Evolutionary conservation across 1,140 invertebrate species (phyloP).

Genomic region (Hydropsyche tenuis): DNA sequence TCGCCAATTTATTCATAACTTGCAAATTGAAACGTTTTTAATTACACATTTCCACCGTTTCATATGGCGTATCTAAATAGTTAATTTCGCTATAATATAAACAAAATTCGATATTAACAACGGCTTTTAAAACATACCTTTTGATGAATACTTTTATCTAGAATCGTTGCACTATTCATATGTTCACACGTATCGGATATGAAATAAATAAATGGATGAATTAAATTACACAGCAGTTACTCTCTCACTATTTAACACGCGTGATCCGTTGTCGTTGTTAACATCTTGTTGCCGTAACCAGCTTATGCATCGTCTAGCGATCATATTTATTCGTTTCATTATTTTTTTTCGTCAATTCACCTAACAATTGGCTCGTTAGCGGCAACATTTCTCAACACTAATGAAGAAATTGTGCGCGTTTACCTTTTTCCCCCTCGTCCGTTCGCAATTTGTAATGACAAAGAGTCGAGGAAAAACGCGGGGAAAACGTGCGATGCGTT

Average conservation of each 20-base stretch:
- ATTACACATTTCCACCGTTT: too few species aligned
- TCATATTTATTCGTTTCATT: too few species aligned
- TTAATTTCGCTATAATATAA: too few species aligned
- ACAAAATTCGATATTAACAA: too few species aligned
- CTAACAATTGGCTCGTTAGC: slow-evolving; percentile 11
- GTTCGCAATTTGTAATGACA: slow-evolving; percentile 11
- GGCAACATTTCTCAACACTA: slow-evolving; percentile 11
- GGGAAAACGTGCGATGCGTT: too few species aligned
- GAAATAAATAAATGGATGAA: neutral
- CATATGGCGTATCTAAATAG: too few species aligned
- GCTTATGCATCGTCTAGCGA: neutral
- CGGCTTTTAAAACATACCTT: too few species aligned
- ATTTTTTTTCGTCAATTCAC: slow-evolving; percentile 11
- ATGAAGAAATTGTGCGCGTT: slow-evolving; percentile 18
- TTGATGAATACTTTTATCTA: too few species aligned
- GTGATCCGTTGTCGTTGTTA: neutral
- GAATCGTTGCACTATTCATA: too few species aligned
- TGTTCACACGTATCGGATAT: too few species aligned
- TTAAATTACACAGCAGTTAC: slow-evolving; percentile 12
- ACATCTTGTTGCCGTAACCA: slow-evolving; percentile 1
- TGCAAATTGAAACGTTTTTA: too few species aligned
- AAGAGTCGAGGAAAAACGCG: neutral
- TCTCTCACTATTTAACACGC: neutral
- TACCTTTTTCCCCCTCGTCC: neutral
- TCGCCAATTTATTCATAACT: too few species aligned